Evolutionary conservation across 1,140 invertebrate genomes (phyloP), one percentile per base, ranked within the genome.

Genomic region (Neelides sp.): DNA sequence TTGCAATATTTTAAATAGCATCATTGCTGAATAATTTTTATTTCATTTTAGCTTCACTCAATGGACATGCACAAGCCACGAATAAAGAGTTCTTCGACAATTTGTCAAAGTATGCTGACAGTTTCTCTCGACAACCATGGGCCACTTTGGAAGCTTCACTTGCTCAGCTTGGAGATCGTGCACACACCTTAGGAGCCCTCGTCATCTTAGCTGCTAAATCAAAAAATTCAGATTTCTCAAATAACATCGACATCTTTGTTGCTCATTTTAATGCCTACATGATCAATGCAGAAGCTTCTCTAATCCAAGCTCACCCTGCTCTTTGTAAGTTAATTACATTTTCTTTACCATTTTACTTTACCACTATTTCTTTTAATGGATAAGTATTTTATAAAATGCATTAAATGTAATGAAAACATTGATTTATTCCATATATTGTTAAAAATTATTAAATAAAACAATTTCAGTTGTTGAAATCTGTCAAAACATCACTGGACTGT

Each of bases 381-480:
- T 39, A 10, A 5, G n/a, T 48, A 28, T 26, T 43, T 50, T 26
- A 15, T 2, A 36, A 12, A 42, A 41, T 52, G 17, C 39, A 40
- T 8, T 50, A 36, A 17, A 8, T 26, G 34, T 12, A 50, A 46
- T 36, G 23, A 30, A 36, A 28, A 1, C 23, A 24, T 27, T 20
- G 4, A 43, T 42, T 22, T 35, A 13, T 23, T n/a, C 12, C 22
- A 26, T 13, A 48, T 39, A 52, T 30, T 59, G n/a, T 53, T 47
- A 48, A 54, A 4, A 32, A 44, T 30, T 20, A 27, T 19, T 34
- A 27, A n/a, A 24, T 46, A 3, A 36, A 30, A 15, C 40, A 27
- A 37, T 69, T 74, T 48, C 63, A 94, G 89, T 82, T 79, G 82
- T 84, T 42, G 85, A 91, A 64, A 69, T 92, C 30, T 92, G 87